These are phyloP conservation scores for Lasioglossum calceatum DNA, from an alignment of 2,888 invertebrate species.

Conservation along the genomic window DNA sequence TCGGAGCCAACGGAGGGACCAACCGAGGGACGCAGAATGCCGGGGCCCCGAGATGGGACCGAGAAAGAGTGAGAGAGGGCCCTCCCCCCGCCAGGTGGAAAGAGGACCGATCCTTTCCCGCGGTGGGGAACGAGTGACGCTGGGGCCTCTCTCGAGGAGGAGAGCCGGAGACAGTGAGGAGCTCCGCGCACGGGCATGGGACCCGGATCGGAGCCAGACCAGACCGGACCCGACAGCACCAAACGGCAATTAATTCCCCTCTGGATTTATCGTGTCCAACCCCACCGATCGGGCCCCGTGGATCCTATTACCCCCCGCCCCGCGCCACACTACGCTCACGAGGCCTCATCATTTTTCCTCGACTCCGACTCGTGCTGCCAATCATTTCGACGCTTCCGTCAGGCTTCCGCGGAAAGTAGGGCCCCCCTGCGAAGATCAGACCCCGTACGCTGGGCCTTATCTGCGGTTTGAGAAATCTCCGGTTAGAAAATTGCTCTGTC, in stretches of 20 bases:
- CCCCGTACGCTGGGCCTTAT: not conserved
- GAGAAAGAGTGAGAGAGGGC: constrained; percentile 52
- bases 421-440: not conserved
- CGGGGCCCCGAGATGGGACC: constrained; percentile 27
- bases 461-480: not conserved
- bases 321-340: not conserved
- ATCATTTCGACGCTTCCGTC: constrained; percentile 69
- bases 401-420: constrained; percentile 1
- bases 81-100: constrained; percentile 5
- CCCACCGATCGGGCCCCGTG: constrained; percentile 74
- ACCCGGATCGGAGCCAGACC: constrained; percentile 75
- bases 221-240: constrained; percentile 74
- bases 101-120: constrained; percentile 15
- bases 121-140: not conserved
- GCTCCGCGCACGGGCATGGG: constrained; percentile 70
- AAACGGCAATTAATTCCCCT: constrained; percentile 83
- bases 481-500: not conserved
- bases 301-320: constrained; percentile 68
- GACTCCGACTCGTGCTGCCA: constrained; percentile 49
- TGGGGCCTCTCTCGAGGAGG: constrained; percentile 48
- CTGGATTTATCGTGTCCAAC: constrained; percentile 83
- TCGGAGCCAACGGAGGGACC: constrained; percentile 73
- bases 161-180: constrained; percentile 61
- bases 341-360: constrained; percentile 61
- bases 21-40: constrained; percentile 71